Base-by-base conservation (phyloP, 2,113 vertebrate species). In the Megalops atlanticus region DNA sequence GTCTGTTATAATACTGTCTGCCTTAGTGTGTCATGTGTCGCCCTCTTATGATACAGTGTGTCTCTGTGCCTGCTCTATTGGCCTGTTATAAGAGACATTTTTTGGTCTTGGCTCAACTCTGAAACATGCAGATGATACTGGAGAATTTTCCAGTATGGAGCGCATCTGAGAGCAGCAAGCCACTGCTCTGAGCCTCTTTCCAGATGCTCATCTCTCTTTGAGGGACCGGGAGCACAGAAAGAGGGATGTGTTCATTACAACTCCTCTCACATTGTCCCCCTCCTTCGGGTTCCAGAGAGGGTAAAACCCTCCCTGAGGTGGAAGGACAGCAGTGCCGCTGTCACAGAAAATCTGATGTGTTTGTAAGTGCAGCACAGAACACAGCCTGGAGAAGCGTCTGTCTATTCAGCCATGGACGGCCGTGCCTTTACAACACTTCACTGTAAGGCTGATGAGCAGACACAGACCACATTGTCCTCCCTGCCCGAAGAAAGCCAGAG, bases 121-220 rank as follows among this genome's bases (percentile, higher is more conserved):
- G 12, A 8, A 36, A 24, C 1, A 35, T n/a, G 4, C 4, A 24
- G 71, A 73, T 24, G 71, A 64, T 35, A n/a, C 18, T 21, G 71
- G 35, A 73, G 35, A 7, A n/a, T 73, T 16, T 24, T 21, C 71
- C 35, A 39, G 35, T 14, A 21, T 24, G 38, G 11, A 68, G 64
- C 18, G n/a, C 64, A 24, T 10, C 64, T 27, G 64, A 27, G 6
- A 2, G 11, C 12, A 15, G 24, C 27, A 70, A 27, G 1, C 27
- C 68, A 70, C 12, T 11, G 12, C 68, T 70, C n/a, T 70, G 18
- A 49, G 47, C 47, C 47, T 49, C 24, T 58, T 58, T 15, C 70
- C 70, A 72, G 70, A 72, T 72, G 70, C 36, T 36, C 33, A 21
- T 38, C 58, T 40, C 21, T 73, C 64, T 64, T 3, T 73, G 71